These are phyloP conservation scores for Sinocyclocheilus maitianheensis DNA, from an alignment of 2,113 vertebrate genomes.

Conservation along the genomic window DNA sequence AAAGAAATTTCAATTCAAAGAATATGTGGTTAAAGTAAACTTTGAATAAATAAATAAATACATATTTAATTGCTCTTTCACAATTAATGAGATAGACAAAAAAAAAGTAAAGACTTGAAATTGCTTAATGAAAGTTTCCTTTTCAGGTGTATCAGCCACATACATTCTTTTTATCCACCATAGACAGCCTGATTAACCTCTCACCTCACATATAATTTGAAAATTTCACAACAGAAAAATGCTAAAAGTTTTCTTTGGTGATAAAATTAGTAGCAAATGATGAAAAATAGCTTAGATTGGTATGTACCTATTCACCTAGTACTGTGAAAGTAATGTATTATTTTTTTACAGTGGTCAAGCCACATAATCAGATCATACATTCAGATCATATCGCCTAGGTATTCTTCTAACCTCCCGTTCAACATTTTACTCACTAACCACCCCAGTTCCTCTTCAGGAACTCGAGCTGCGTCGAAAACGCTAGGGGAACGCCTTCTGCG, in stretches of 20 bases:
- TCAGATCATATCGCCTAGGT: not conserved
- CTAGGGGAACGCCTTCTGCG: too few relatives aligned
- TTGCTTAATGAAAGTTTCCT: not conserved
- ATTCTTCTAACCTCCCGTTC: not conserved
- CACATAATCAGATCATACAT: not conserved
- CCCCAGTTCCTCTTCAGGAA: too few relatives aligned
- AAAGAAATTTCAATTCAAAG: not conserved
- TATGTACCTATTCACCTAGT: not conserved
- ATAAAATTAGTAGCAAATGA: not conserved
- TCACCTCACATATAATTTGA: not conserved
- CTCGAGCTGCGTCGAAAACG: too few relatives aligned
- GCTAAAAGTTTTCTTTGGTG: not conserved
- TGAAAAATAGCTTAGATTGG: not conserved
- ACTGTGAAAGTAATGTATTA: not conserved
- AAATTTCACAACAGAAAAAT: not conserved
- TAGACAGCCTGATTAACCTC: not conserved
- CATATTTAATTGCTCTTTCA: not conserved
- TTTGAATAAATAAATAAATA: too few relatives aligned
- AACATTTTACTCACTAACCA: not conserved
- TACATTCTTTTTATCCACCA: not conserved
- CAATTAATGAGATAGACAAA: not conserved
- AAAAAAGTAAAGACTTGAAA: too few relatives aligned
- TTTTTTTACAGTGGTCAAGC: not conserved
- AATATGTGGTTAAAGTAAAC: not conserved
- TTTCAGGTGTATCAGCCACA: not conserved